phyloP scores from a whole-genome alignment of 2,797 vertebrate genomes.

The Zalophus californianus region DNA sequence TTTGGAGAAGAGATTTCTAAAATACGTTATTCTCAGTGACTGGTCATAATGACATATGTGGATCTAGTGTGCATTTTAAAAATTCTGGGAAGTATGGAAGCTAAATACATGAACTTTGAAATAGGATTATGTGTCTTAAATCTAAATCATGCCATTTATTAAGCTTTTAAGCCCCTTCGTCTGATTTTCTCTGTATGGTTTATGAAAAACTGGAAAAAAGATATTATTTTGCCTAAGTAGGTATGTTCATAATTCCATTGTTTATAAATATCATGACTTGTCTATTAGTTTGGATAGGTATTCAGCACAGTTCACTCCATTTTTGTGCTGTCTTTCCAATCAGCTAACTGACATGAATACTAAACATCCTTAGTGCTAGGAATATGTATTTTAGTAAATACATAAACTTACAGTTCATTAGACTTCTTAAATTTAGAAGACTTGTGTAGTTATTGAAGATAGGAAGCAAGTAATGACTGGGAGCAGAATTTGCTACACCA shows the following conservation, averaged over 20 bases:
- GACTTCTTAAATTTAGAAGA: neutral
- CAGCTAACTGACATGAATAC: neutral
- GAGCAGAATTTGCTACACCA: neutral
- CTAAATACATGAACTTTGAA: constrained; percentile 47
- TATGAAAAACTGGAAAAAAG: constrained; percentile 11
- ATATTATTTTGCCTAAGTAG: neutral
- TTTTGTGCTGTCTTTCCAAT: neutral
- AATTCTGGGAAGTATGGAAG: neutral
- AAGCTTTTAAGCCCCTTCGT: neutral
- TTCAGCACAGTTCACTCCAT: neutral
- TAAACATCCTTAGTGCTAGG: neutral
- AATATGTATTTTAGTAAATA: neutral
- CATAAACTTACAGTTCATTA: neutral
- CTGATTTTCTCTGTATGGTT: neutral
- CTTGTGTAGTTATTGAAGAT: neutral
- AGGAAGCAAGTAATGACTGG: neutral
- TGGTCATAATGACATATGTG: neutral
- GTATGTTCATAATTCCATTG: constrained; percentile 18
- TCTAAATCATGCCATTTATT: neutral
- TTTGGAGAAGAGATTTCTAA: neutral
- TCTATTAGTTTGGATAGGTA: neutral
- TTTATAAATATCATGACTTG: neutral
- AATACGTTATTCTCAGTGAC: neutral
- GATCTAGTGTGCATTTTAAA: neutral
- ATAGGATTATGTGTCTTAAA: constrained; percentile 33